Evolutionary conservation across 2,113 vertebrate genomes (phyloP).

Genomic region (Dasypus novemcinctus): DNA sequence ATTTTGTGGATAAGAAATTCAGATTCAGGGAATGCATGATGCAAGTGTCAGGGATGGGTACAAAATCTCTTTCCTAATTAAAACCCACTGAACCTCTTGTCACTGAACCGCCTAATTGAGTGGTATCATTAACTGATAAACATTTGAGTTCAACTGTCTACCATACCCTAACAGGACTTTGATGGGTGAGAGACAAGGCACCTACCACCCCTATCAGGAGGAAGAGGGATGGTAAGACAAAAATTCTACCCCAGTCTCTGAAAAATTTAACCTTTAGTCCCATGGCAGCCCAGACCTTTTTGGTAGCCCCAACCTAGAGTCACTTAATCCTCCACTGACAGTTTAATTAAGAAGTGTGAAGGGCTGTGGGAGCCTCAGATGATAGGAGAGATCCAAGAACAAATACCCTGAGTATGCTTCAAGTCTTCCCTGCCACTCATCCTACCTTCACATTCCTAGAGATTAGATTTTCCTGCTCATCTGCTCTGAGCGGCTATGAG

Average conservation of each 20-base stretch:
- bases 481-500: background rate
- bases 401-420: background rate
- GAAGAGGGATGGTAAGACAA: no score
- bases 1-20: background rate
- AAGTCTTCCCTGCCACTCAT: background rate
- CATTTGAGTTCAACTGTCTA: background rate
- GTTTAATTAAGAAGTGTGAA: conserved; percentile 64
- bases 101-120: background rate
- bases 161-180: background rate
- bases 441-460: background rate
- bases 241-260: background rate
- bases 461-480: conserved; percentile 15
- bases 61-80: background rate
- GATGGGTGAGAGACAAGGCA: background rate
- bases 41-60: background rate
- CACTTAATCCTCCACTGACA: conserved; percentile 14
- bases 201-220: background rate
- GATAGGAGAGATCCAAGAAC: conserved; percentile 26
- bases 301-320: background rate
- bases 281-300: background rate
- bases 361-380: background rate
- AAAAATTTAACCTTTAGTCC: conserved; percentile 6
- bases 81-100: background rate
- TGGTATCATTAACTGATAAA: background rate
- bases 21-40: background rate